phyloP scores from a whole-genome alignment of 2,797 vertebrate genomes.

The Gymnocypris eckloni region DNA sequence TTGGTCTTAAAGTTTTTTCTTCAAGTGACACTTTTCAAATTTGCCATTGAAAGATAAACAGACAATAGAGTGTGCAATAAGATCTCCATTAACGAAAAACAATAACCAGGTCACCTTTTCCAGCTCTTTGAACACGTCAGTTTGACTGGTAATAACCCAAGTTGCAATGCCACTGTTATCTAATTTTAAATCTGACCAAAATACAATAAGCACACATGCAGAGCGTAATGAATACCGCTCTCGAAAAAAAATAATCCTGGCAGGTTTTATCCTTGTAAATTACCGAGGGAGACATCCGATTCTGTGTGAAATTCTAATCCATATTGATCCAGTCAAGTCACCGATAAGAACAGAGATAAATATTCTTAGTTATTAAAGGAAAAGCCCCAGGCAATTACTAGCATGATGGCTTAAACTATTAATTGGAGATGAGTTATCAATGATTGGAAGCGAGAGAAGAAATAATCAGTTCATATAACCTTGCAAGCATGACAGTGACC shows the following conservation, averaged over 20 bases:
- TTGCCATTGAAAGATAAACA: neutral
- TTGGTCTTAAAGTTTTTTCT: neutral
- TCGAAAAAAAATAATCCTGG: constrained; percentile 17
- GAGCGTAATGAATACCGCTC: constrained; percentile 34
- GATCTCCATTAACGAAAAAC: neutral
- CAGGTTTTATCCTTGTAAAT: constrained; percentile 59
- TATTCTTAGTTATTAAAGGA: constrained; percentile 66
- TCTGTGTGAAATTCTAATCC: constrained; percentile 70
- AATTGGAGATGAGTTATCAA: constrained; percentile 58
- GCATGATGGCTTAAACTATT: constrained; percentile 51
- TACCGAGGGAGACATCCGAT: constrained; percentile 59
- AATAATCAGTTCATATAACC: constrained; percentile 55
- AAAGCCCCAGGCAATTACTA: constrained; percentile 58
- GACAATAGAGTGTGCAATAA: neutral
- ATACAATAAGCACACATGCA: constrained; percentile 36
- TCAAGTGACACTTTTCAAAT: neutral
- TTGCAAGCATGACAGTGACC: constrained; percentile 55
- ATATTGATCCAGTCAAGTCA: constrained; percentile 67
- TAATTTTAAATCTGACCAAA: constrained; percentile 47
- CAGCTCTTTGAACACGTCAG: constrained; percentile 8
- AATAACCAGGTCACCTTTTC: constrained; percentile 16
- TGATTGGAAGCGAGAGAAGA: constrained; percentile 23
- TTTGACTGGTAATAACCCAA: neutral
- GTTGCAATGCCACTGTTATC: constrained; percentile 3
- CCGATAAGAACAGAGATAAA: constrained; percentile 66